These are phyloP conservation scores for Craterocephalus amniculus DNA, from an alignment of 2,797 vertebrate genomes.

Conservation along the genomic window DNA sequence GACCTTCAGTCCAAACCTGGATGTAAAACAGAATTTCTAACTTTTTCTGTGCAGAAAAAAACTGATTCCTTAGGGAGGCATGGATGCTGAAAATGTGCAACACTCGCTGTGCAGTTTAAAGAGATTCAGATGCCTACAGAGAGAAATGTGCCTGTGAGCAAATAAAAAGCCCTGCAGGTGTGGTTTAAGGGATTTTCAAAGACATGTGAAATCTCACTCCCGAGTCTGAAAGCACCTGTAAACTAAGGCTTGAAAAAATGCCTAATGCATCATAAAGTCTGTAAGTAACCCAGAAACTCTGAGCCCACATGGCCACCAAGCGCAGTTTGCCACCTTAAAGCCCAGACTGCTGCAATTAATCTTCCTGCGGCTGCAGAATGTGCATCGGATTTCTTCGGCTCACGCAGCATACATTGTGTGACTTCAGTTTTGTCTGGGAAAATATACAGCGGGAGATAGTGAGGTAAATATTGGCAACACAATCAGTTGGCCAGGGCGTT, in stretches of 20 bases:
- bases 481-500: slow-evolving; percentile 2
- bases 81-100: background rate
- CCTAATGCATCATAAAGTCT: slow-evolving; percentile 21
- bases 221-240: slow-evolving; percentile 21
- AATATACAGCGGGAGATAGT: slow-evolving; percentile 50
- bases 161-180: slow-evolving; percentile 23
- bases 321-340: slow-evolving; percentile 28
- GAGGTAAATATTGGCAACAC: slow-evolving; percentile 56
- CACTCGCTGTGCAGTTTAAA: slow-evolving; percentile 2
- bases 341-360: slow-evolving; percentile 42
- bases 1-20: background rate
- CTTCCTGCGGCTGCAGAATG: slow-evolving; percentile 24
- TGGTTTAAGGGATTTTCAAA: slow-evolving; percentile 9
- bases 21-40: background rate
- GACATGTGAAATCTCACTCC: slow-evolving; percentile 6
- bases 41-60: background rate
- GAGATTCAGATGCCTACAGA: slow-evolving; percentile 16
- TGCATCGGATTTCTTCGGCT: slow-evolving; percentile 25
- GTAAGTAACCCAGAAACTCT: slow-evolving; percentile 6
- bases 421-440: slow-evolving; percentile 42
- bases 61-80: background rate
- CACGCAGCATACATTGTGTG: slow-evolving; percentile 20
- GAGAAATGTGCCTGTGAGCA: background rate
- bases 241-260: slow-evolving; percentile 21
- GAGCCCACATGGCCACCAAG: slow-evolving; percentile 14